Evolutionary conservation across 2,113 vertebrate genomes (phyloP), one percentile per base, ranked within the genome.

Genomic region (Gambusia affinis): DNA sequence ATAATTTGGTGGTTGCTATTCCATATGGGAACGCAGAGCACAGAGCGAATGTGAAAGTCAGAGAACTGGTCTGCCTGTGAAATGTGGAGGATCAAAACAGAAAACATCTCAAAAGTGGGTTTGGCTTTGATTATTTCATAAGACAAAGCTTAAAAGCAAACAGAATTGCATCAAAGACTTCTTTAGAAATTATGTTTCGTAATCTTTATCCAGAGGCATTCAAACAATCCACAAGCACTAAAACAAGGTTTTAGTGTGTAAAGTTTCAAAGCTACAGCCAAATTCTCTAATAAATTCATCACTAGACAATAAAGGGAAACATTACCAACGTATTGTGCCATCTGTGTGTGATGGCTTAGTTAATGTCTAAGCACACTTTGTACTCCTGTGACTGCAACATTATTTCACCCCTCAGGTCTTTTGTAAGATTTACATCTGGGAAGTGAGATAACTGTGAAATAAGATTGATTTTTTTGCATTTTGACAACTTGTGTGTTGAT

Each of bases 1-100:
- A 99, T 99, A 93, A 99, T 99, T 94, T 99, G 98, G 84, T 99
- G 98, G 85, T 93, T 97, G 92, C 96, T 98, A 92, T 99, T 99
- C 98, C 98, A 99, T 91, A 99, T 99, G 30, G 98, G 97, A 75
- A 99, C 98, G 81, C 98, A 99, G 63, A 99, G 96, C 86, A 99
- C 97, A 47, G 98, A 99, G 78, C 97, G 95, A 89, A 98, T 99
- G 63, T 99, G 98, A 91, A 99, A 99, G 72, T 98, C 97, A 65
- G 97, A 98, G 92, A 99, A 97, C 90, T 99, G 98, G 84, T 99
- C 97, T 67, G 96, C 98, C 98, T 99, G 85, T 81, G 81, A 87
- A 88, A 1, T 60, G n/a, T 85, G 37, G 28, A 37, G 79, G 37
- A 19, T 12, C 42, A 37, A 82, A 24, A 57, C 22, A 57, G 51